Base-by-base conservation (phyloP, 1,140 invertebrate genomes). In the Zaprionus nigranus region DNA sequence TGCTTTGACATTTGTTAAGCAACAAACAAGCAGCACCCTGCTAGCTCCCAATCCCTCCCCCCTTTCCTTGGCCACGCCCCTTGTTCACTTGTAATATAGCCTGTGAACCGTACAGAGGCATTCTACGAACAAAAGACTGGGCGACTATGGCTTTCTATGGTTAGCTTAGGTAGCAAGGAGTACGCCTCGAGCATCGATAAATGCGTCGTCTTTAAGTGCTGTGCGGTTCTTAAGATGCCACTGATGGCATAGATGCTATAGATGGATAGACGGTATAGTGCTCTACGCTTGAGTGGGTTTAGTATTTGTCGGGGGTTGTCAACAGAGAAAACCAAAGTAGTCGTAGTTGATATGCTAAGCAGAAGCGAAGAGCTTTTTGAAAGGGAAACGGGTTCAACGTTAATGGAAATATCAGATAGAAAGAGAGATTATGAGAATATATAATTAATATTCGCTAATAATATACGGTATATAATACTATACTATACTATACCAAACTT, bases 1-100 rank as follows among this genome's bases (percentile, higher is more conserved):
- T 70, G 81, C 78, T 85, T 88, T 87, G 84, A 88, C 85, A 88
- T 88, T 88, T 88, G 84, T 88, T 88, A 84, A 88, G 85, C 81
- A 78, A 75, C 85, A 82, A 82, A 82, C 84, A 88, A 88, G 75
- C 59, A 88, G 75, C 59, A 51, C 17, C 34, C 38, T 26, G 40
- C 36, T 5, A 38, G 36, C 15, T 5, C 59, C 17, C 28, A n/a
- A n/a, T n/a, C 17, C 6, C 51, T 15, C 22, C 28, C 0, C 38
- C 15, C 59, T 30, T 43, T 57, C 51, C 36, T 30, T 13, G 43
- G 36, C 20, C 17, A 28, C n/a, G 4, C 51, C 38, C 59, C 43
- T 20, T n/a, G n/a, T 46, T 61, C 28, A 30, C 24, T 51, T 38
- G 56, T 24, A 57, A 49, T 54, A 75, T 70, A 74, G 66, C 36